phyloP scores from a whole-genome alignment of 1,140 invertebrate species.

The Drosophila obscura region DNA sequence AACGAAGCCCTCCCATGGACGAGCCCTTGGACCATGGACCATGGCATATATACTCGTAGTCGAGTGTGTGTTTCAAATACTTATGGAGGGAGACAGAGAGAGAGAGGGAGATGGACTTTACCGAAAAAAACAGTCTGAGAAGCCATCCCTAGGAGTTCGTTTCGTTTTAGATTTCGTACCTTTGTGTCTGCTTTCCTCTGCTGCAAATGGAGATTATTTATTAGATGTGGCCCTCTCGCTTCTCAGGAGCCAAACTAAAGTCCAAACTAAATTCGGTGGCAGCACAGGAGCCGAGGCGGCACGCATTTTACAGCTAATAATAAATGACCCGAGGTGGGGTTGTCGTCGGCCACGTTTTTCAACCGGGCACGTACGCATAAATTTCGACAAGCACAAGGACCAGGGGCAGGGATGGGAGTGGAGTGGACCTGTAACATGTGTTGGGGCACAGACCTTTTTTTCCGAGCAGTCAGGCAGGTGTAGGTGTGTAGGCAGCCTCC shows the following conservation, averaged over 20 bases:
- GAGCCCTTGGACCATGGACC: slow-evolving; percentile 11
- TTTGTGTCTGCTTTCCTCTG: background rate
- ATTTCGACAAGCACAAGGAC: slow-evolving; percentile 53
- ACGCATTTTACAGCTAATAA: slow-evolving; percentile 76
- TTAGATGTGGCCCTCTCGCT: slow-evolving; percentile 9
- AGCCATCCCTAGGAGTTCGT: background rate
- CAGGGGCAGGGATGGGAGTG: background rate
- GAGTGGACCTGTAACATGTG: slow-evolving; percentile 36
- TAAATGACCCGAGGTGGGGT: slow-evolving; percentile 67
- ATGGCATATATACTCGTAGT: background rate
- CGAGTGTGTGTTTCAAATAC: background rate
- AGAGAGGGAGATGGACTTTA: background rate
- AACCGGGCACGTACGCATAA: slow-evolving; percentile 70
- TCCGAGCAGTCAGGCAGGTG: slow-evolving; percentile 25
- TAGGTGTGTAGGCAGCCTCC: background rate
- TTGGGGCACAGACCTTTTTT: slow-evolving; percentile 35
- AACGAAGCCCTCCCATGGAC: slow-evolving; percentile 19
- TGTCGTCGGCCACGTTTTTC: slow-evolving; percentile 68
- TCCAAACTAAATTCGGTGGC: slow-evolving; percentile 22
- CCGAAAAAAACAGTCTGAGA: background rate
- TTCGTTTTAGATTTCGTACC: slow-evolving; percentile 10
- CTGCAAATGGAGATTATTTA: slow-evolving; percentile 54
- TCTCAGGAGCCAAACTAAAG: slow-evolving; percentile 1
- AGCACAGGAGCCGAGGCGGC: slow-evolving; percentile 14
- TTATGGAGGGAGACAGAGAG: background rate